Base-by-base conservation (phyloP, 2,888 invertebrate species). In the Drosophila bunnanda region DNA sequence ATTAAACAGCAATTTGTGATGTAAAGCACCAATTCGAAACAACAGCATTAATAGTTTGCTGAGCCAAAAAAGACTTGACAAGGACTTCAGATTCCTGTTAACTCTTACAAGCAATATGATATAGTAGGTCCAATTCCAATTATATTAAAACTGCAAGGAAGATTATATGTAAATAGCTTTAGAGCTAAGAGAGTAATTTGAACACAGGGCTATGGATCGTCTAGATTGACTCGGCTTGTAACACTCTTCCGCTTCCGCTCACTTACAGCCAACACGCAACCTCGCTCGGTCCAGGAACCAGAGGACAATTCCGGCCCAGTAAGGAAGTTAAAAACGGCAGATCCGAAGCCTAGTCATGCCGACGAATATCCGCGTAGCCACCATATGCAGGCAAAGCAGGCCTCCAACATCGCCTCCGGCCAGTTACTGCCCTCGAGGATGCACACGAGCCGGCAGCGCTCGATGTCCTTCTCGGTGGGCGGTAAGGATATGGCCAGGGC, bases 401-500 rank as follows among this genome's bases (percentile, higher is more conserved):
- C 66, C 8, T 9, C 52, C 12, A 10, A 7, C 4, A 61, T 61
- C 7, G 78, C 58, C 12, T 48, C 81, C 4, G 34, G 34, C 2
- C 64, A 77, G 22, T 48, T 82, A 17, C 48, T 82, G 20, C 54
- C 61, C 15, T 67, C 77, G 8, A 69, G 88, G 17, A 74, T 82
- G 34, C 67, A 76, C 55, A 73, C 88, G 28, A 80, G 34, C 43
- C 75, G 73, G 0, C 77, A 64, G 8, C 88, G 82, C 6, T 85
- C 80, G 46, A 54, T 69, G 61, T 82, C 88, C 36, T 70, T 68
- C n/a, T 54, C 72, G 6, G 39, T 43, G 13, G 60, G 44, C 39
- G 59, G 58, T 60, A n/a, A n/a, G 28, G n/a, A 46, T 6, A 12
- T 46, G 46, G 12, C 12, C 50, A 52, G 12, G 13, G 6, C 32